Evolutionary conservation across 1,140 invertebrate genomes (phyloP), one percentile per base, ranked within the genome.

Genomic region (Drosophila ogumai): DNA sequence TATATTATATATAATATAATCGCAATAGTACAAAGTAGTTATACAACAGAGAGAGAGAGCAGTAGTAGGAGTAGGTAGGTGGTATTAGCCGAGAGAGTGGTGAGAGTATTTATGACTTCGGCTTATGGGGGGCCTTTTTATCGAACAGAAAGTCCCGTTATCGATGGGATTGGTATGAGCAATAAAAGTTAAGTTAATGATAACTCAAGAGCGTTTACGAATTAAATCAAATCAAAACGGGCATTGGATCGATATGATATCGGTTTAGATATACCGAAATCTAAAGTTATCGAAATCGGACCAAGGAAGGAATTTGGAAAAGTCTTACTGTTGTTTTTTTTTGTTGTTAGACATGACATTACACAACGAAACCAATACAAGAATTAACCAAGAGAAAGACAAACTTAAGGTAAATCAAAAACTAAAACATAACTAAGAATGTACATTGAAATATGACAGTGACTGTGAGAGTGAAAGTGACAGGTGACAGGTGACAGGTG

Each of bases 61-160:
- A 52, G 54, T 71, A 79, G 65, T 76, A 56, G 78, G 50, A 64
- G 65, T 77, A 61, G 58, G 58, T 76, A 73, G 46, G 75, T 78
- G 72, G 68, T 72, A 40, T 68, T 31, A 47, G 64, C 49, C 81
- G 68, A 81, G 68, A 81, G 68, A 81, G 72, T 90, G 67, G 79
- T 87, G 65, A 82, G 58, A 82, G 66, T 81, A 82, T 64, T 81
- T 58, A 58, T 72, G 68, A 44, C 28, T 52, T 52, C n/a, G n/a
- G n/a, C n/a, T n/a, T n/a, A n/a, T 34, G n/a, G 43, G 49, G 0
- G n/a, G n/a, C n/a, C n/a, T n/a, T 25, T 61, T 61, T 56, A 38
- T 61, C 32, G 22, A 63, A 63, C 50, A 40, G 50, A 58, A 63
- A 25, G 38, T 32, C 56, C 36, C 61, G 61, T 38, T 54, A 46